Evolutionary conservation across 2,888 invertebrate genomes (phyloP).

Genomic region (Allophyes oxyacanthae): DNA sequence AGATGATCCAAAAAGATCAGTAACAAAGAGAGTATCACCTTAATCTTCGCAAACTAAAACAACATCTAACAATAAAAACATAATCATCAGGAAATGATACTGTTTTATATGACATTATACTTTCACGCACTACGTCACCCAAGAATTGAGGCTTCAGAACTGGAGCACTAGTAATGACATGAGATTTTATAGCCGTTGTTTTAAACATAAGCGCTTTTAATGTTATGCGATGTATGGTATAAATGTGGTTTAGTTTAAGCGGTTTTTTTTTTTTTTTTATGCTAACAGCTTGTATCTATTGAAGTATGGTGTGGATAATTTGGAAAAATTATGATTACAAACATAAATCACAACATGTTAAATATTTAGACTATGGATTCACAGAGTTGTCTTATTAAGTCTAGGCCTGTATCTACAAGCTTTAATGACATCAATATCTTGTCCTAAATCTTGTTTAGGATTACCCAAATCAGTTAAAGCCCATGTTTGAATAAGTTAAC

Average conservation of each 20-base stretch:
- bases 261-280: background rate
- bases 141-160: conserved; percentile 30
- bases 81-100: conserved; percentile 27
- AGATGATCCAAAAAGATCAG: background rate
- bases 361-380: too few species aligned
- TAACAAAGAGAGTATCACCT: conserved; percentile 4
- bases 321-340: too few species aligned
- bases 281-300: too few species aligned
- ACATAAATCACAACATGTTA: too few species aligned
- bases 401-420: conserved; percentile 2
- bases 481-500: background rate
- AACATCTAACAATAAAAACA: conserved; percentile 11
- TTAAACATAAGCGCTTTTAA: background rate
- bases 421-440: conserved; percentile 1
- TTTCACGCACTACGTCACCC: conserved; percentile 18
- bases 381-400: background rate
- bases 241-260: background rate
- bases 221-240: background rate
- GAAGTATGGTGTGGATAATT: too few species aligned
- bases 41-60: conserved; percentile 13
- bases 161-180: conserved; percentile 20
- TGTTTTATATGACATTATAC: conserved; percentile 24
- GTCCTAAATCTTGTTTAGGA: background rate
- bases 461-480: conserved; percentile 2
- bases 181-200: conserved; percentile 7